These are phyloP conservation scores for Emmelina monodactyla DNA, from an alignment of 2,888 invertebrate genomes.

Conservation along the genomic window DNA sequence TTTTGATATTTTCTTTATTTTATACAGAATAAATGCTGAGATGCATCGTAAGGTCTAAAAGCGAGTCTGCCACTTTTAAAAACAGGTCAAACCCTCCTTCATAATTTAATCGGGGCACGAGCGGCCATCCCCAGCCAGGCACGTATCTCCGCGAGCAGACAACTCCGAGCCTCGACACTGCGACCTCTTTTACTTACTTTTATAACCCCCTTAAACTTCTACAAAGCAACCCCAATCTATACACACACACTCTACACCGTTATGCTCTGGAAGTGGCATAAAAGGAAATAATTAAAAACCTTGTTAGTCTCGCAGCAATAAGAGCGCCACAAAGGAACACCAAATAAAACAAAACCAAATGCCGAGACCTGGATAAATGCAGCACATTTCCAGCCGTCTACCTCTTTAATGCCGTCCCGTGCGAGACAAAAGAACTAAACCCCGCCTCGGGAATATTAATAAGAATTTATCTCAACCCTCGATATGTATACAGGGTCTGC, in stretches of 20 bases:
- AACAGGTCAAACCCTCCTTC: neutral
- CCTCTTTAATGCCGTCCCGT: slow-evolving; percentile 52
- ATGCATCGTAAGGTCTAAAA: too few relatives aligned
- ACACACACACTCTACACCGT: neutral
- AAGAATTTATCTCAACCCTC: slow-evolving; percentile 39
- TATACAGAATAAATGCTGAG: too few relatives aligned
- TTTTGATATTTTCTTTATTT: too few relatives aligned
- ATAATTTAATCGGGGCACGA: neutral
- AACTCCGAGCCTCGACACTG: neutral
- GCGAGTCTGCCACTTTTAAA: too few relatives aligned
- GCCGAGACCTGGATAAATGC: slow-evolving; percentile 38
- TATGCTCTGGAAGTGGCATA: slow-evolving; percentile 42
- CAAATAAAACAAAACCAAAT: slow-evolving; percentile 46
- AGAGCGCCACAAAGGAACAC: slow-evolving; percentile 37
- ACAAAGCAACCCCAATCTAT: slow-evolving; percentile 1
- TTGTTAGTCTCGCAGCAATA: slow-evolving; percentile 57
- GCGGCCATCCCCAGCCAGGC: neutral
- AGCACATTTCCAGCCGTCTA: slow-evolving; percentile 53
- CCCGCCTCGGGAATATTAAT: slow-evolving; percentile 46
- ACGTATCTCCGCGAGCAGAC: neutral
- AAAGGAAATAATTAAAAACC: slow-evolving; percentile 64
- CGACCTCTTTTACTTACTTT: neutral
- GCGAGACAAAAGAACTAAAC: slow-evolving; percentile 54
- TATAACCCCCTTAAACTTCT: neutral
- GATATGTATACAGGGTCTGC: slow-evolving; percentile 24